Evolutionary conservation across 2,797 vertebrate species (phyloP).

Genomic region (Peromyscus attwateri): DNA sequence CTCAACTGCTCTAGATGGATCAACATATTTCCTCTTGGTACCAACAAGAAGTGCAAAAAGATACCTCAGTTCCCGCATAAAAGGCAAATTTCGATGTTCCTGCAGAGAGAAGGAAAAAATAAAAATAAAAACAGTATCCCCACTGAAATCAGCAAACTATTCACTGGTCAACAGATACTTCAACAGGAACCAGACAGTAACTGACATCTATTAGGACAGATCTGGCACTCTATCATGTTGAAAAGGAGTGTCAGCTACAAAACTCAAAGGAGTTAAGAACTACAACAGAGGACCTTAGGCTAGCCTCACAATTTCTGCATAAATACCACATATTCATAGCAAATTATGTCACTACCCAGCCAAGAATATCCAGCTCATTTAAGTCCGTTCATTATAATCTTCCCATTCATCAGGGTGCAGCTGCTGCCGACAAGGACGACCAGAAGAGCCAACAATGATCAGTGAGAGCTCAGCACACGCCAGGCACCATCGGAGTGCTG

Average conservation of each 20-base stretch:
- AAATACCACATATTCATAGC: constrained; percentile 65
- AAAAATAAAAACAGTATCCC: neutral
- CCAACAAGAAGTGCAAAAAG: constrained; percentile 98
- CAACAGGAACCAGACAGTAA: neutral
- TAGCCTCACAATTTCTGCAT: constrained; percentile 49
- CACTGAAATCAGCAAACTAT: constrained; percentile 45
- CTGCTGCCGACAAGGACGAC: constrained; percentile 37
- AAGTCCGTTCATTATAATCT: constrained; percentile 58
- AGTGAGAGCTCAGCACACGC: neutral
- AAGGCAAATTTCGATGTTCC: constrained; percentile 98
- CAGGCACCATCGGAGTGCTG: constrained; percentile 45
- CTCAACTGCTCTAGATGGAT: constrained; percentile 97
- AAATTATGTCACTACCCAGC: constrained; percentile 59
- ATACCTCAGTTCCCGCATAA: constrained; percentile 97
- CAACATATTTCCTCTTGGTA: constrained; percentile 98
- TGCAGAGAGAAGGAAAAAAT: constrained; percentile 77
- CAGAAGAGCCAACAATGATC: neutral
- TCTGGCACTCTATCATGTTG: neutral
- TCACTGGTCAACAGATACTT: neutral
- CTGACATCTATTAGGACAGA: neutral
- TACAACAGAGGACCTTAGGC: neutral
- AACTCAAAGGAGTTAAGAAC: neutral
- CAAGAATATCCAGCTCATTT: constrained; percentile 68
- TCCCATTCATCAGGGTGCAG: constrained; percentile 66
- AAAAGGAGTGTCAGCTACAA: neutral